Conservation (phyloP, 1,140 invertebrate species). For the Copidosoma floridanum region DNA sequence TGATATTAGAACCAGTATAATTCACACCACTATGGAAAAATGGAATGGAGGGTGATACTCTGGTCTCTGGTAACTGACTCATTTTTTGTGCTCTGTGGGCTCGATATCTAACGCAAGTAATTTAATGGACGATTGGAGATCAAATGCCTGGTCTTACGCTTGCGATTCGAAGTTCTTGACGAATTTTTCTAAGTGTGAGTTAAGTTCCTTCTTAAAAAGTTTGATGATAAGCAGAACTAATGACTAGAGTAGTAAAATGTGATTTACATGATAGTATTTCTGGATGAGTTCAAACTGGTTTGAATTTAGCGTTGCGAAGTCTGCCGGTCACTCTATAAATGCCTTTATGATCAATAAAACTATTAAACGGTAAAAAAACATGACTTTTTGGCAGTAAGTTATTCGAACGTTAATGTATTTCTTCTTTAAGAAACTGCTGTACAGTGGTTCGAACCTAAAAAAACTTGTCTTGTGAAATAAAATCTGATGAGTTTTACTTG, state of each 20-base stretch:
- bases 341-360: slow-evolving; percentile 1
- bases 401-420: not conserved
- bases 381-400: not conserved
- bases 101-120: too few relatives aligned
- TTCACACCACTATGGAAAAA: slow-evolving; percentile 40
- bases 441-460: not conserved
- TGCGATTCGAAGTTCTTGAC: too few relatives aligned
- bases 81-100: too few relatives aligned
- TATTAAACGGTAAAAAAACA: not conserved
- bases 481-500: too few relatives aligned
- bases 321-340: slow-evolving; percentile 14
- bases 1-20: slow-evolving; percentile 41
- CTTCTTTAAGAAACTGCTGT: not conserved
- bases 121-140: not conserved
- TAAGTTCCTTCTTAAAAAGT: slow-evolving; percentile 38
- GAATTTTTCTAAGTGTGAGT: too few relatives aligned
- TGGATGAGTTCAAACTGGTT: not conserved
- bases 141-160: slow-evolving; percentile 12
- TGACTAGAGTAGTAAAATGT: slow-evolving; percentile 21
- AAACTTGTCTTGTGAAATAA: not conserved
- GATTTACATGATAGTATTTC: not conserved
- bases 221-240: slow-evolving; percentile 32
- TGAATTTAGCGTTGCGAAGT: too few relatives aligned
- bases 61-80: too few relatives aligned
- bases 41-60: slow-evolving; percentile 13